A percentile compares a stretch with the other conserved stretches of the same genome.
Evolutionary conservation across 2,113 vertebrate genomes (phyloP).

Genomic region (Pteronura brasiliensis): DNA sequence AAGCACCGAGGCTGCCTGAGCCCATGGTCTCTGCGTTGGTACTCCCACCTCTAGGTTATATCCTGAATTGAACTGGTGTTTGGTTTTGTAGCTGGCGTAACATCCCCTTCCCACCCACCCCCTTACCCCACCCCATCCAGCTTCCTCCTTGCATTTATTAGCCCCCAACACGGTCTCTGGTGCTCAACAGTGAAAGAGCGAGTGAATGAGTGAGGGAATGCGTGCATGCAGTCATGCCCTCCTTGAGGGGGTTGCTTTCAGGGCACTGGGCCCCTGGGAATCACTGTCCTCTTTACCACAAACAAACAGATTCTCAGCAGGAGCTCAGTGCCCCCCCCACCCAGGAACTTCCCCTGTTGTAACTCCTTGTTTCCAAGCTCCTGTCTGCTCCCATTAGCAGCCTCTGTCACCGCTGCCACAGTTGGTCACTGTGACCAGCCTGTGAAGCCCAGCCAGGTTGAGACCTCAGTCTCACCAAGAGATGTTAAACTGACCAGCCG

Average conservation of each 20-base stretch:
- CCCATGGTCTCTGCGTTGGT: not conserved
- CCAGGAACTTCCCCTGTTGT: not conserved
- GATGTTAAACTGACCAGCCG: not conserved
- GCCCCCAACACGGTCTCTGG: not conserved
- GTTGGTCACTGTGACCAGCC: not conserved
- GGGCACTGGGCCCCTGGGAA: not conserved
- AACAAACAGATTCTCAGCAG: not conserved
- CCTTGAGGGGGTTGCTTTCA: not conserved
- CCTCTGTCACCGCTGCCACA: not conserved
- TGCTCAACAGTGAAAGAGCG: not conserved
- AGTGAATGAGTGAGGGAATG: not conserved
- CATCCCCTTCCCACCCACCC: too few relatives aligned
- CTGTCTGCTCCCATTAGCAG: not conserved
- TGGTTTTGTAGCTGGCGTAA: not conserved
- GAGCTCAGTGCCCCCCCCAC: not conserved
- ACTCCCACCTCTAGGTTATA: not conserved
- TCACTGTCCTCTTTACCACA: not conserved
- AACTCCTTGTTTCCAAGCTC: not conserved
- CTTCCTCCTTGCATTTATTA: not conserved
- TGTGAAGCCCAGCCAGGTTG: not conserved
- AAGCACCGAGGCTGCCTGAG: not conserved
- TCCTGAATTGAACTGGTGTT: not conserved
- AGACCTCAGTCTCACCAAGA: not conserved
- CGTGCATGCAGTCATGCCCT: not conserved
- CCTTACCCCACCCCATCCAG: accelerated